phyloP scores from a whole-genome alignment of 2,797 vertebrate species.

The Lycodopsis pacificus region DNA sequence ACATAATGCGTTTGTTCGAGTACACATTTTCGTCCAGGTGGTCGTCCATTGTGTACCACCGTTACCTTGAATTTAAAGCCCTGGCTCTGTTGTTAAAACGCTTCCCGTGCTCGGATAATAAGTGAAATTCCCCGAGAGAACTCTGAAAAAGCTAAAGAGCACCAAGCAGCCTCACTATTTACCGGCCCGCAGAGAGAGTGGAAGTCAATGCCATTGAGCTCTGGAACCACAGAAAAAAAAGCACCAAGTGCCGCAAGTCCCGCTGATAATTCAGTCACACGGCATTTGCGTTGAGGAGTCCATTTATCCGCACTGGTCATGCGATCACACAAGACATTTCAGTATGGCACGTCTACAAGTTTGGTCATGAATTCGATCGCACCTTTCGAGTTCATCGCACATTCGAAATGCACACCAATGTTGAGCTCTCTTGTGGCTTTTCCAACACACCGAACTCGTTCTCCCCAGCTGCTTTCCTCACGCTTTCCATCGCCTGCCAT shows the following conservation, averaged over 20 bases:
- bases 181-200: constrained; percentile 46
- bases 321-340: constrained; percentile 14
- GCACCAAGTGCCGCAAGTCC: neutral
- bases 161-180: constrained; percentile 65
- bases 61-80: constrained; percentile 37
- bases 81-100: constrained; percentile 15
- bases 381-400: neutral
- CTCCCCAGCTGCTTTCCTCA: constrained; percentile 42
- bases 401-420: constrained; percentile 13
- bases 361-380: constrained; percentile 25
- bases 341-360: neutral
- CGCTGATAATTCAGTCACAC: constrained; percentile 20
- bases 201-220: constrained; percentile 66
- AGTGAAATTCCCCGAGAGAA: constrained; percentile 57
- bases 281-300: constrained; percentile 2
- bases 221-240: constrained; percentile 23
- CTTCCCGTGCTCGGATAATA: constrained; percentile 40
- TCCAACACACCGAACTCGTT: constrained; percentile 19
- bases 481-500: constrained; percentile 49
- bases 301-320: constrained; percentile 32
- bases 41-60: constrained; percentile 18
- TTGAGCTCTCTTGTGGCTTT: constrained; percentile 42
- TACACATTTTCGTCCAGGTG: constrained; percentile 52
- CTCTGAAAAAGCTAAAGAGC: constrained; percentile 49
- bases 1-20: constrained; percentile 42